Evolutionary conservation across 2,113 vertebrate genomes (phyloP).

Genomic region (Gracilinanus agilis): DNA sequence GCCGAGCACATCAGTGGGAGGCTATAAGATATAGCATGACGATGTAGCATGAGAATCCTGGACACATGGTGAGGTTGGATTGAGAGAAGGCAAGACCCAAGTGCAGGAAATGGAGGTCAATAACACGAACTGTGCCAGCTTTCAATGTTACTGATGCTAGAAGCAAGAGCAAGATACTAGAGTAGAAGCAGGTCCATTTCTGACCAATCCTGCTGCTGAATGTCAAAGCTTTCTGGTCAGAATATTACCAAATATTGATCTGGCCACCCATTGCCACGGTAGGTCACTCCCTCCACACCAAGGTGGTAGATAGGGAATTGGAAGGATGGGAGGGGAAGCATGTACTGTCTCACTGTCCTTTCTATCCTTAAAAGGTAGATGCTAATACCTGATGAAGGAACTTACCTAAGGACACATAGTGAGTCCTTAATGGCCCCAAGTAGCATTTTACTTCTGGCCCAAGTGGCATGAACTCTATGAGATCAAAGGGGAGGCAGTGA

Average conservation of each 20-base stretch:
- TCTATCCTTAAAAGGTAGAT: not conserved
- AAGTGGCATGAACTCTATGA: not conserved
- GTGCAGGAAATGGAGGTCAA: not conserved
- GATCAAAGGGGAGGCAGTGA: not conserved
- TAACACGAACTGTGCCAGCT: not conserved
- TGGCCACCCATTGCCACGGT: not conserved
- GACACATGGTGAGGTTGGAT: not conserved
- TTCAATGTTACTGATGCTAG: not conserved
- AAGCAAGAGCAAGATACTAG: not conserved
- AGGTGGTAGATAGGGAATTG: not conserved
- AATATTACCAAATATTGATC: not conserved
- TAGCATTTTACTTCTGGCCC: not conserved
- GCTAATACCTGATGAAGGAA: not conserved
- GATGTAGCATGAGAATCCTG: not conserved
- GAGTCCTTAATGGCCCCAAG: not conserved
- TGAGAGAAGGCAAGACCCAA: not conserved
- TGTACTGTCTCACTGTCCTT: not conserved
- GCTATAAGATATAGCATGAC: not conserved
- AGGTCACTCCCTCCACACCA: not conserved
- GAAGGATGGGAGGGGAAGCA: not conserved
- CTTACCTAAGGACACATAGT: not conserved
- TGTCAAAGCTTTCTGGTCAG: not conserved
- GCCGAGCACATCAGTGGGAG: not conserved
- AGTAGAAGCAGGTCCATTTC: not conserved
- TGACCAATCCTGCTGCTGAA: not conserved